Base-by-base conservation (phyloP, 2,888 invertebrate species). In the Petrolisthes manimaculis region DNA sequence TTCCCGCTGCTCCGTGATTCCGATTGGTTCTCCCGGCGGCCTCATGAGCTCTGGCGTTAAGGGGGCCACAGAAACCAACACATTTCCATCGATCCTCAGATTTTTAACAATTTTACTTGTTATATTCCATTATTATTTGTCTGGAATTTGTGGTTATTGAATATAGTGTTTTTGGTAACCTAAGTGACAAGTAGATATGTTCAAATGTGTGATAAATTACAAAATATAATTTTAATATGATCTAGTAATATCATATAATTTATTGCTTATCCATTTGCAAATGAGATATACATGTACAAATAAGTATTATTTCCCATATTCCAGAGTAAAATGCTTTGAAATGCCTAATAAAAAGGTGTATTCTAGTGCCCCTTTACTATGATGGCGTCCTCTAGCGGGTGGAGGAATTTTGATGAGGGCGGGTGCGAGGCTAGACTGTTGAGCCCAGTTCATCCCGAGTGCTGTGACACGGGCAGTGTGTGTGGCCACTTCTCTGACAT, bases 351-450 rank as follows among this genome's bases (percentile, higher is more conserved):
- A 37, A 78, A 83, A 54, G 61, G 78, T 55, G 21, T 0, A 84
- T 80, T 88, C 84, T 81, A 14, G 80, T 12, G 84, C 88, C 88
- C 88, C 88, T 88, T 88, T 84, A 88, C 84, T 84, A 88, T 84
- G 53, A 88, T 88, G 88, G 88, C 88, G 84, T 86, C 74, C 86
- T 86, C 84, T 84, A 71, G 71, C 71, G 71, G 71, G 71, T 71
- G 88, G 74, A 84, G 86, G 86, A 86, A 86, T 86, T 86, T 86
- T 86, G 86, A 86, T 86, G 86, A 83, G 87, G 83, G 83, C 78
- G 83, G 75, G 86, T 81, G 89, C 89, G 89, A 89, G 89, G 89
- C 89, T 89, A 89, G 89, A 82, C 81, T 89, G 89, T 85, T 89
- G 85, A 85, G 71, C 83, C 69, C 88, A 88, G 88, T 88, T 88